Conservation (phyloP, 2,888 invertebrate species). For the Erebia epiphron region DNA sequence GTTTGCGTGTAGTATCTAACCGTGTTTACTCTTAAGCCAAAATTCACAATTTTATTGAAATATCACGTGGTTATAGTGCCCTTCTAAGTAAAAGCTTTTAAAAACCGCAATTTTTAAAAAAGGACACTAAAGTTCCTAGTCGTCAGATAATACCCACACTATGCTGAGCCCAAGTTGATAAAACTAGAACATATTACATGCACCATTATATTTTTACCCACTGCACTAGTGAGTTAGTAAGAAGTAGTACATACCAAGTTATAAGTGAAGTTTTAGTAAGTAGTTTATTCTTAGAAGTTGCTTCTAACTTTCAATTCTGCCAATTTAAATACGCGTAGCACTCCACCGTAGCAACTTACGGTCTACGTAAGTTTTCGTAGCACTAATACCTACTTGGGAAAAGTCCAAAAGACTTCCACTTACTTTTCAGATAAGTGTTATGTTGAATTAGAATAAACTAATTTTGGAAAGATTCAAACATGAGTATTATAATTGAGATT, state of each 20-base stretch:
- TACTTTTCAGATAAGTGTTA: not conserved
- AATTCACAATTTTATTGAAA: too few species aligned
- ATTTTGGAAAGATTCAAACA: too few species aligned
- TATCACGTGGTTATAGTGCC: too few species aligned
- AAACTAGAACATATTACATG: not conserved
- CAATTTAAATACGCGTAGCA: slow-evolving; percentile 17
- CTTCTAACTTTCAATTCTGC: not conserved
- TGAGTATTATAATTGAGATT: too few species aligned
- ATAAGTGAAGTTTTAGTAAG: slow-evolving; percentile 4
- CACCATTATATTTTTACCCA: too few species aligned
- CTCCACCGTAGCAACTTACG: not conserved
- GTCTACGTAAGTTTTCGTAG: slow-evolving; percentile 13
- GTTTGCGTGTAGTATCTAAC: too few species aligned
- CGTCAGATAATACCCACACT: not conserved
- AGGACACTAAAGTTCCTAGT: not conserved
- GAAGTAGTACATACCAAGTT: not conserved
- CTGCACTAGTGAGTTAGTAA: not conserved
- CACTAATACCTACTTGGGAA: slow-evolving; percentile 4
- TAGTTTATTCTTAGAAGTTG: not conserved
- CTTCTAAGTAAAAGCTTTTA: too few species aligned
- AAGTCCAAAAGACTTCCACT: not conserved
- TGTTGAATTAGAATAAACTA: not conserved
- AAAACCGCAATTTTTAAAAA: too few species aligned
- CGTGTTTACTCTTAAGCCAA: too few species aligned
- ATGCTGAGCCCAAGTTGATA: not conserved